Base-by-base conservation (phyloP, 1,140 invertebrate species). In the Aphelenchoides besseyi region DNA sequence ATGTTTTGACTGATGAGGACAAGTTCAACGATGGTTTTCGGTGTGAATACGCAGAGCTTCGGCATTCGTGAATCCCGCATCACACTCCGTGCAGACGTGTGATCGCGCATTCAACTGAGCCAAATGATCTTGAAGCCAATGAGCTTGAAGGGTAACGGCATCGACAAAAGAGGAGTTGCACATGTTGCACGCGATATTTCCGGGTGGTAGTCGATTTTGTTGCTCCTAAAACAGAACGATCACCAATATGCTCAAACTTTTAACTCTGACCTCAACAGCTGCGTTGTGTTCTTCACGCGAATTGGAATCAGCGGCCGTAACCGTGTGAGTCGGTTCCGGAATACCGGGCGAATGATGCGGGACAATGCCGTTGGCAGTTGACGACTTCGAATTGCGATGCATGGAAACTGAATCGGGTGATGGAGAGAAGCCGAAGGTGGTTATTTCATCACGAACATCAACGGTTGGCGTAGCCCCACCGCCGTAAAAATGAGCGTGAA, bases 31-130 rank as follows among this genome's bases (percentile, higher is more conserved):
- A 18, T 74, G 72, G 35, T 63, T 55, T 69, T 63, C 26, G 18
- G 37, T 26, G 41, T 76, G 66, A 23, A 30, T 29, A 33, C 30
- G n/a, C 41, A 73, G 36, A 28, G 76, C 73, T 30, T 41, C 67
- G 66, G 48, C 59, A 30, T 68, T 78, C 1, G 76, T 78, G 71
- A 78, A 78, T 23, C 72, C 77, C 30, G 77, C 77, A 55, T 78
- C 77, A 61, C 77, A 78, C 26, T 70, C 53, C 8, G n/a, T 28
- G 48, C 77, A 78, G 33, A 78, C 66, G 62, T 79, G 70, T 3
- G 77, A 69, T 33, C 77, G 76, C 2, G 55, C 52, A 36, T 73
- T 26, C 29, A 63, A 57, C 26, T 57, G 61, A 16, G 72, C 32
- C 33, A 76, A 36, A 18, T 74, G 69, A 26, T 77, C 41, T 12